These are phyloP conservation scores for Macrophya alboannulata DNA, from an alignment of 2,888 invertebrate genomes.

Conservation along the genomic window DNA sequence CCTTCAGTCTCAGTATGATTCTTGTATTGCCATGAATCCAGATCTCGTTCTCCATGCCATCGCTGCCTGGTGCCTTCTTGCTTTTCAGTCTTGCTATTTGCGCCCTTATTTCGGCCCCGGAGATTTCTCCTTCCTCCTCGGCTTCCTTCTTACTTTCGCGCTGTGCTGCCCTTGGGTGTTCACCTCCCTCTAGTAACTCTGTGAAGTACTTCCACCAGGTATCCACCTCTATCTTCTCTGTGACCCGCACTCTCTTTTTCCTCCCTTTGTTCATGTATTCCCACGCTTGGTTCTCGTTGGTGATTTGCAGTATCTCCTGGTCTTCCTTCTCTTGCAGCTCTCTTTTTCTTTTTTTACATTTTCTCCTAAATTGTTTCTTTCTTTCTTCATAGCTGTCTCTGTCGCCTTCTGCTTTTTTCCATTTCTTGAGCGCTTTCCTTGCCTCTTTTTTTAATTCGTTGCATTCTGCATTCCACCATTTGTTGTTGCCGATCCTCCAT, in stretches of 20 bases:
- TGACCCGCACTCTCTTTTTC: neutral
- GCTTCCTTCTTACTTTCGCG: neutral
- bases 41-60: neutral
- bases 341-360: neutral
- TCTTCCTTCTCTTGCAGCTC: neutral
- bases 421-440: neutral
- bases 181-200: too few species aligned
- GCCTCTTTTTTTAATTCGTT: neutral
- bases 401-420: neutral
- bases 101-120: constrained; percentile 44
- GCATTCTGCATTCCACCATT: neutral
- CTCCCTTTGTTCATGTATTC: neutral
- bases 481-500: neutral
- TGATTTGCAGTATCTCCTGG: neutral
- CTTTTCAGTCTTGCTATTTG: neutral
- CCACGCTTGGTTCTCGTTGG: constrained; percentile 14
- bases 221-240: neutral
- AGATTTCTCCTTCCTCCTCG: constrained; percentile 29
- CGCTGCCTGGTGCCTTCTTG: neutral
- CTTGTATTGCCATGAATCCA: neutral
- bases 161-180: too few species aligned
- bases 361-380: neutral
- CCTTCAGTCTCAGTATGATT: neutral
- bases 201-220: too few species aligned
- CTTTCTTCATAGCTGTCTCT: neutral